Evolutionary conservation across 2,797 vertebrate species (phyloP), one percentile per base, ranked within the genome.

Genomic region (Pampus argenteus): DNA sequence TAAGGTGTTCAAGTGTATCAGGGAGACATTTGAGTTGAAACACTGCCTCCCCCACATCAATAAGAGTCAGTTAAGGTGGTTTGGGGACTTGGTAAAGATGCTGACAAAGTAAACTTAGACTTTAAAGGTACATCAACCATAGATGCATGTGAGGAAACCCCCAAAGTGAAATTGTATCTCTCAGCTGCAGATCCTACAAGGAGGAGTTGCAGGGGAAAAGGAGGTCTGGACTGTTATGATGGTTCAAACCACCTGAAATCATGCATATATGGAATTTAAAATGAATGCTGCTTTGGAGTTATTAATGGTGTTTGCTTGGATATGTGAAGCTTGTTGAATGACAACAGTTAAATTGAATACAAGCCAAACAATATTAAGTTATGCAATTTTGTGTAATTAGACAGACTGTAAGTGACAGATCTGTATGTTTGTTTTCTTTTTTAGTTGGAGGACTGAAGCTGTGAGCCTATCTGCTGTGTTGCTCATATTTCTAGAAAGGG

Each of bases 141-240:
- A 31, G 25, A 52, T 64, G 40, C 51, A 29, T 48, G 49, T 14
- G 17, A 29, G 58, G 6, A n/a, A 78, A 28, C 17, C 11, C n/a
- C 15, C 14, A 14, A 18, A 4, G 29, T 40, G 28, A 23, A 2
- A 14, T 48, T 85, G 28, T 65, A 59, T 74, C 20, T 67, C 47
- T 76, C 54, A 42, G 17, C 57, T 34, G 62, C 28, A 58, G 49
- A 61, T 28, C 52, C 73, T 13, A n/a, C 40, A 34, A 68, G 47
- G 60, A 77, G 47, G 1, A 74, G 63, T 49, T 29, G 55, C 23
- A 84, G 74, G 81, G n/a, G n/a, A n/a, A n/a, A 84, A 68, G 83
- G 74, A 86, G 66, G 66, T 85, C 77, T 79, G 75, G 59, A 42
- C 50, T 67, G 66, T 34, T 45, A 2, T 17, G 14, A 73, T 78